Conservation (phyloP, 1,140 invertebrate genomes). For the Monochamus saltuarius region DNA sequence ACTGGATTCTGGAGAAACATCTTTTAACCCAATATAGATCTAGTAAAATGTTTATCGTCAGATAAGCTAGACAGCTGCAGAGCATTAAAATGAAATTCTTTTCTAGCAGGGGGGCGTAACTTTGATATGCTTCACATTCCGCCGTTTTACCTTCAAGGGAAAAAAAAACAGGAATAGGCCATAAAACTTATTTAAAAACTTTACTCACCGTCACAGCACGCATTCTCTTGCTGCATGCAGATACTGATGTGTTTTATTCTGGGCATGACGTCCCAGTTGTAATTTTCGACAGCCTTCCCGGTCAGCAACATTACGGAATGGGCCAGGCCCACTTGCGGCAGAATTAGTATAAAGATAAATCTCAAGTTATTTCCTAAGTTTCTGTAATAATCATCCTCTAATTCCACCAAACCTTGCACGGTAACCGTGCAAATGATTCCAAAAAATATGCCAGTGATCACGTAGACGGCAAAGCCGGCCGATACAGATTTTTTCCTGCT, state of each 20-base stretch:
- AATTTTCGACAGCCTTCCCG: constrained; percentile 36
- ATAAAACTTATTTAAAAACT: no score
- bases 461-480: constrained; percentile 35
- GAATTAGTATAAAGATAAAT: constrained; percentile 26
- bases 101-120: constrained; percentile 7
- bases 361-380: constrained; percentile 26
- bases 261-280: constrained; percentile 32
- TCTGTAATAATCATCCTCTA: constrained; percentile 29
- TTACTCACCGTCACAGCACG: no score
- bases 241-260: no score
- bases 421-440: constrained; percentile 36
- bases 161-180: background rate
- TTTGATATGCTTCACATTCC: constrained; percentile 10
- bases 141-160: background rate
- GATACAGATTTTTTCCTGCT: constrained; percentile 39
- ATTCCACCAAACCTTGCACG: constrained; percentile 33
- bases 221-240: no score
- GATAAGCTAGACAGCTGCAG: constrained; percentile 15
- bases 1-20: background rate
- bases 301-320: constrained; percentile 31
- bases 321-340: constrained; percentile 37
- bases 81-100: constrained; percentile 17
- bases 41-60: constrained; percentile 23
- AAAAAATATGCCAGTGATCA: constrained; percentile 40
- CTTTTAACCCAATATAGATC: constrained; percentile 18